Conservation (phyloP, 2,888 invertebrate species). For the Coremacera marginata region DNA sequence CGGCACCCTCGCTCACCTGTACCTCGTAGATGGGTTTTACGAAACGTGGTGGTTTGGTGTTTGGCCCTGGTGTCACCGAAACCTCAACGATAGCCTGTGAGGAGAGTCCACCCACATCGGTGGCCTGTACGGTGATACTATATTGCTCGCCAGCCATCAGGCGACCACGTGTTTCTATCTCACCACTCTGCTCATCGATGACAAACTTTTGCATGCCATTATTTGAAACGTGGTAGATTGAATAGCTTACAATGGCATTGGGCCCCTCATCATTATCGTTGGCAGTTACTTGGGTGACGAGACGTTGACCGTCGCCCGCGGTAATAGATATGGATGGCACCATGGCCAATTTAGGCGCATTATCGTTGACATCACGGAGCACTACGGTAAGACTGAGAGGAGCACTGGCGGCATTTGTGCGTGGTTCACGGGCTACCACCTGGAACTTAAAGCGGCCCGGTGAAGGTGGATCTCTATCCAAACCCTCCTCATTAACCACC, state of each 20-base stretch:
- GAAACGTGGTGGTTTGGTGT: constrained; percentile 84
- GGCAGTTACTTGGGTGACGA: constrained; percentile 80
- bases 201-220: constrained; percentile 88
- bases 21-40: constrained; percentile 86
- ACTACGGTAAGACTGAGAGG: constrained; percentile 84
- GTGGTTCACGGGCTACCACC: constrained; percentile 86
- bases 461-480: constrained; percentile 90
- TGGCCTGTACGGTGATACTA: constrained; percentile 87
- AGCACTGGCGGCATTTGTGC: constrained; percentile 83
- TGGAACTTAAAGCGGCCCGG: constrained; percentile 88
- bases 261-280: constrained; percentile 88
- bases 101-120: constrained; percentile 82
- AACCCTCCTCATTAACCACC: constrained; percentile 83
- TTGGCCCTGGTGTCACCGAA: constrained; percentile 85
- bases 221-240: constrained; percentile 91
- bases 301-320: constrained; percentile 79
- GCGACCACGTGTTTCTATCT: constrained; percentile 83
- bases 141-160: constrained; percentile 89
- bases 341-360: constrained; percentile 84
- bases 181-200: constrained; percentile 83
- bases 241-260: constrained; percentile 85
- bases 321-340: constrained; percentile 85
- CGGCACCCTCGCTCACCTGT: constrained; percentile 89
- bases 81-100: constrained; percentile 90
- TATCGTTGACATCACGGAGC: constrained; percentile 87